Percentiles rank a stretch among this genome's conserved stretches.
Evolutionary conservation across 92 coral and sea anemone genomes (phyloP).

Genomic region (Paramuricea clavata): DNA sequence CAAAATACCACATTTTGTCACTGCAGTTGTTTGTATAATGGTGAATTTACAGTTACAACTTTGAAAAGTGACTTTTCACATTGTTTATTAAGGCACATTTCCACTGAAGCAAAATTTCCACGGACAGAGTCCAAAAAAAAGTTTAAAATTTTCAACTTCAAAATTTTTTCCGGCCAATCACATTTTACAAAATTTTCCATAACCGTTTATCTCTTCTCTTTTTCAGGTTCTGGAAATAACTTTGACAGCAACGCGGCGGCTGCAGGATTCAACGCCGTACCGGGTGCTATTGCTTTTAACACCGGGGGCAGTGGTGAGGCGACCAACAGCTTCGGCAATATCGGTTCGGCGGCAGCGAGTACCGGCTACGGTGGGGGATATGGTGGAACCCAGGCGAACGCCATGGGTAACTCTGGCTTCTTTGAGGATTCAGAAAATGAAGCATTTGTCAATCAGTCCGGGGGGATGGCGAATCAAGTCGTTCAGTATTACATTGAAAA

Average conservation of each 20-base stretch:
- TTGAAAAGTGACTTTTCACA: no score
- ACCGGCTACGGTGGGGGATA: constrained; percentile 75
- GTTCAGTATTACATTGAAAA: no score
- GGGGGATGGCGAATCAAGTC: neutral
- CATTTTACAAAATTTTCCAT: no score
- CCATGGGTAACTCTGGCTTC: neutral
- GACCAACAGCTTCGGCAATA: neutral
- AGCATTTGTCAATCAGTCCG: constrained; percentile 7
- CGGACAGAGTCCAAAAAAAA: no score
- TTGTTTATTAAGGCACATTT: no score
- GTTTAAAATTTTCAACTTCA: no score
- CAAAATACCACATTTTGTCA: no score
- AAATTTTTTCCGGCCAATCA: no score
- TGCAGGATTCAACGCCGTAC: neutral
- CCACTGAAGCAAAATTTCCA: no score
- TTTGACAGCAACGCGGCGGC: neutral
- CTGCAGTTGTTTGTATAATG: no score
- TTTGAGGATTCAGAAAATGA: neutral
- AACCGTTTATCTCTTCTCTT: neutral
- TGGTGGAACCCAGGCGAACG: constrained; percentile 21
- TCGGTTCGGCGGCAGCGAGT: constrained; percentile 65
- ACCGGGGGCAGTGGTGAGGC: neutral
- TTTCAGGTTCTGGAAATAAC: constrained; percentile 13
- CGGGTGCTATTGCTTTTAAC: neutral
- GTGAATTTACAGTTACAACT: no score